These are phyloP conservation scores for Cebus imitator DNA, from an alignment of 2,113 vertebrate genomes.

Conservation along the genomic window DNA sequence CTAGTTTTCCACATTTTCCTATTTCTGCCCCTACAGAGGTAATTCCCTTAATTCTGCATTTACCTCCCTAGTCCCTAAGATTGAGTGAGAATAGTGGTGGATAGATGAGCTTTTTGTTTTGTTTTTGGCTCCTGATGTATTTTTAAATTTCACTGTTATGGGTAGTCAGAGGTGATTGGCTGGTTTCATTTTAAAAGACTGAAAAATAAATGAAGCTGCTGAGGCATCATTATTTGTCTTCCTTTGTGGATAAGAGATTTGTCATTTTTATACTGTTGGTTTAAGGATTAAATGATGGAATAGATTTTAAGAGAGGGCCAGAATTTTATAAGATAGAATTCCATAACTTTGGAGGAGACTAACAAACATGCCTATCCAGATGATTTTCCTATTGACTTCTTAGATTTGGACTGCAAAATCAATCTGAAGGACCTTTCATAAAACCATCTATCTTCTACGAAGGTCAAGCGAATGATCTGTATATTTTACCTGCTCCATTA, in stretches of 20 bases:
- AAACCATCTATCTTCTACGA: constrained; percentile 8
- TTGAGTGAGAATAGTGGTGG: not conserved
- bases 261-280: constrained; percentile 48
- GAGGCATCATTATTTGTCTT: constrained; percentile 21
- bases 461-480: constrained; percentile 26
- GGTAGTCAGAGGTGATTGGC: constrained; percentile 45
- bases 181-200: constrained; percentile 59
- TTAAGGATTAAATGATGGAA: constrained; percentile 53
- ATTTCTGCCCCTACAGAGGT: not conserved
- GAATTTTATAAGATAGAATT: constrained; percentile 45
- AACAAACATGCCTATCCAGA: not conserved
- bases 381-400: constrained; percentile 17
- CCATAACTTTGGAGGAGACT: not conserved
- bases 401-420: not conserved
- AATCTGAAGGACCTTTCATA: not conserved
- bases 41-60: constrained; percentile 30
- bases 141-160: constrained; percentile 40
- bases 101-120: constrained; percentile 5
- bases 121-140: not conserved
- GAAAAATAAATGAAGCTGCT: constrained; percentile 58
- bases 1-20: not conserved
- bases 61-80: not conserved
- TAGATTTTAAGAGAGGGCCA: constrained; percentile 28
- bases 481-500: not conserved
- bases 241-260: constrained; percentile 34